Conservation (phyloP, 2,113 vertebrate genomes). For the Nanorana parkeri region DNA sequence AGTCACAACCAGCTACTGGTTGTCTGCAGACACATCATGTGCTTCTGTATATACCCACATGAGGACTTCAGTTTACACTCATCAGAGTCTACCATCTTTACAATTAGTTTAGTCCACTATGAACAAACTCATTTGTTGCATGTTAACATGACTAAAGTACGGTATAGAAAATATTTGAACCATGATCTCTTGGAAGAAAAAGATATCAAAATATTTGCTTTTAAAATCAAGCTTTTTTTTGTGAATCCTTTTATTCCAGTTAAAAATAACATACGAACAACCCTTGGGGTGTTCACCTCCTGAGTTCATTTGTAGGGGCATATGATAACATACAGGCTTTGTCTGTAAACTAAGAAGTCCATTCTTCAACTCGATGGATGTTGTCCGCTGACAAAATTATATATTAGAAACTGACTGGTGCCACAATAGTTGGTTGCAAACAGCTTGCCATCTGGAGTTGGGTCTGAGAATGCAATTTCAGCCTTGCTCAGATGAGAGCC, state of each 20-base stretch:
- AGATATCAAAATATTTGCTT: conserved; percentile 83
- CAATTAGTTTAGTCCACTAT: conserved; percentile 81
- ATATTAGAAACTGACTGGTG: conserved; percentile 95
- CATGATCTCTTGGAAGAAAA: conserved; percentile 78
- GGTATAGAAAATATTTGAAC: conserved; percentile 81
- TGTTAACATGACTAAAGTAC: conserved; percentile 83
- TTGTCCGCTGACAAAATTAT: conserved; percentile 94
- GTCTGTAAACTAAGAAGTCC: conserved; percentile 69
- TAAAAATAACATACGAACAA: conserved; percentile 77
- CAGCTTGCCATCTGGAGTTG: conserved; percentile 96
- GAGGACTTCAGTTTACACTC: conserved; percentile 72
- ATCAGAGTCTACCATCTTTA: conserved; percentile 73
- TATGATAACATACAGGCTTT: conserved; percentile 69
- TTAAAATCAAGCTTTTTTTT: conserved; percentile 79
- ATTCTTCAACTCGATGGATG: conserved; percentile 58
- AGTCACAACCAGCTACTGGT: too few species aligned
- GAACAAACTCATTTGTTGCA: conserved; percentile 80
- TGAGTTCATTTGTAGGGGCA: conserved; percentile 72
- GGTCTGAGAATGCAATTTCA: conserved; percentile 98
- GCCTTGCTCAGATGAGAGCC: conserved; percentile 96
- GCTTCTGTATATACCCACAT: conserved; percentile 69
- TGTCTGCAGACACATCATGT: not conserved
- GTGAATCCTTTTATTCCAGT: conserved; percentile 80
- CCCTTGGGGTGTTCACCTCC: conserved; percentile 76
- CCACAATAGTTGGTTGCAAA: conserved; percentile 95